Conservation (phyloP, 2,888 invertebrate species). For the Rutpela maculata region DNA sequence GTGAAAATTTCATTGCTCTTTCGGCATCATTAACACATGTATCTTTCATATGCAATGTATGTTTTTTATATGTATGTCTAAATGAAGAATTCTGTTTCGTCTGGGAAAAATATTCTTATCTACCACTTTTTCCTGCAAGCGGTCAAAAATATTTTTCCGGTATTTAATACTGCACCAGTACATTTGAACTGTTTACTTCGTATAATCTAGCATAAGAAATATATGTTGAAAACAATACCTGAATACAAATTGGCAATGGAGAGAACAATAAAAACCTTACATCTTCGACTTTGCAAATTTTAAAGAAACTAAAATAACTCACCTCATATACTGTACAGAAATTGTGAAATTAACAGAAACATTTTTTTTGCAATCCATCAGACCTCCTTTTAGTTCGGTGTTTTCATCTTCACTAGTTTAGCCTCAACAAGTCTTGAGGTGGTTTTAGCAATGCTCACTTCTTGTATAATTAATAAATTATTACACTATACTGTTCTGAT, state of each 20-base stretch:
- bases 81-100: too few species aligned
- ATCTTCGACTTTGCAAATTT: background rate
- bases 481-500: background rate
- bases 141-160: too few species aligned
- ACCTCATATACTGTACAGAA: background rate
- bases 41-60: too few species aligned
- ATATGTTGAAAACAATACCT: background rate
- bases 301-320: slow-evolving; percentile 3
- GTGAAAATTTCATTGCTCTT: too few species aligned
- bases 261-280: background rate
- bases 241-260: background rate
- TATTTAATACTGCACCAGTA: too few species aligned
- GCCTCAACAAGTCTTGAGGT: background rate
- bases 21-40: too few species aligned
- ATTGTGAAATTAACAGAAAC: background rate
- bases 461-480: slow-evolving; percentile 3
- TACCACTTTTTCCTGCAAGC: too few species aligned
- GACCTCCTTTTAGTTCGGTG: background rate
- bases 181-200: too few species aligned
- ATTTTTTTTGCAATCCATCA: background rate
- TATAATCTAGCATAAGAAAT: too few species aligned
- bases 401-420: background rate
- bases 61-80: too few species aligned
- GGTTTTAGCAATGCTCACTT: background rate
- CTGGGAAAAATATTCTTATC: too few species aligned